Evolutionary conservation across 1,140 invertebrate genomes (phyloP).

Genomic region (Caenorhabditis brenneri): DNA sequence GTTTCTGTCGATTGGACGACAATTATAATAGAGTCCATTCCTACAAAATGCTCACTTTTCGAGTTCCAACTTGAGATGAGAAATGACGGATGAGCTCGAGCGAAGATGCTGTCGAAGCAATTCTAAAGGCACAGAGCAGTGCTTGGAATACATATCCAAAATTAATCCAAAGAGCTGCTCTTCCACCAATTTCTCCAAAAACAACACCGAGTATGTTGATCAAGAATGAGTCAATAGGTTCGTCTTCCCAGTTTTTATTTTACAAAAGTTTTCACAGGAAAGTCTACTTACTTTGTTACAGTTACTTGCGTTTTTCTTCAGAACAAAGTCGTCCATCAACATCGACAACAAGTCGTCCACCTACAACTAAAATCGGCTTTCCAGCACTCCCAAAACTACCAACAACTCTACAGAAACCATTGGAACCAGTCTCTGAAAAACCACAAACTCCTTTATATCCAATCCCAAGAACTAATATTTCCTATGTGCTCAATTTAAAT

Average conservation of each 20-base stretch:
- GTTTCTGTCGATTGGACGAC: no score
- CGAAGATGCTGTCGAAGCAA: conserved; percentile 1
- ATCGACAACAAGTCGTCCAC: neutral
- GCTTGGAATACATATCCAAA: neutral
- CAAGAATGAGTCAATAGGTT: conserved; percentile 25
- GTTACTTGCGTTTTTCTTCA: neutral
- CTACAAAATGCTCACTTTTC: neutral
- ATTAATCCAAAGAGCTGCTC: neutral
- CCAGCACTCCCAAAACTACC: neutral
- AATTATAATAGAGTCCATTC: neutral
- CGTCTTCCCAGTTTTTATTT: no score
- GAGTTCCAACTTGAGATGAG: neutral
- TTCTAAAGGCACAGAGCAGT: conserved; percentile 20
- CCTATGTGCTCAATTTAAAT: neutral
- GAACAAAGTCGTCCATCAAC: neutral
- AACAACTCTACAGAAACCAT: neutral
- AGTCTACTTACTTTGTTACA: neutral
- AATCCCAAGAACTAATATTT: conserved; percentile 18
- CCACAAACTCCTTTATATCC: conserved; percentile 23
- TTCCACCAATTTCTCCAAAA: neutral
- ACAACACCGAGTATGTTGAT: conserved; percentile 28
- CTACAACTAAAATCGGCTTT: neutral
- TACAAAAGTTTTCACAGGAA: no score
- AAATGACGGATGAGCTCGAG: conserved; percentile 28
- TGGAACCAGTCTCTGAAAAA: neutral